Percentiles rank a stretch among this genome's conserved stretches.
These are phyloP conservation scores for Phasia obesa DNA, from an alignment of 2,888 invertebrate genomes.

Conservation along the genomic window DNA sequence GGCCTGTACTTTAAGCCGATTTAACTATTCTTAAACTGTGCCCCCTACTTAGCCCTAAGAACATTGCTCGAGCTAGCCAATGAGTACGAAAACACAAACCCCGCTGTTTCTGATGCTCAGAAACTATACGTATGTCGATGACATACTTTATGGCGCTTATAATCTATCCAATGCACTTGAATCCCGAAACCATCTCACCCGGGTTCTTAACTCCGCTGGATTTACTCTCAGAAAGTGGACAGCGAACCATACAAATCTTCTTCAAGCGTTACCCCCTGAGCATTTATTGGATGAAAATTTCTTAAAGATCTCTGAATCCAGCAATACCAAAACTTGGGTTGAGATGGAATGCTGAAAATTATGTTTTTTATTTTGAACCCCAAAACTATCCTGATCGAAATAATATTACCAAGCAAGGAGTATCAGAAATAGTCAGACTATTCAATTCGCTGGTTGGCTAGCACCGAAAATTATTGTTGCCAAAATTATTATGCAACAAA, in stretches of 20 bases:
- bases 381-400: background rate
- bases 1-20: constrained; percentile 28
- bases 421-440: background rate
- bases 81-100: background rate
- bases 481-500: background rate
- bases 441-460: no score
- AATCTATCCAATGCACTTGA: background rate
- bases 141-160: background rate
- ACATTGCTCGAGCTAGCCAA: constrained; percentile 30
- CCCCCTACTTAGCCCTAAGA: no score
- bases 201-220: background rate
- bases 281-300: background rate
- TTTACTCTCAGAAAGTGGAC: constrained; percentile 7
- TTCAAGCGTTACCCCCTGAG: background rate
- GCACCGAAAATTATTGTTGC: background rate
- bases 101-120: constrained; percentile 1
- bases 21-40: constrained; percentile 14
- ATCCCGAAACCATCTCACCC: background rate
- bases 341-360: no score
- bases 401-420: background rate
- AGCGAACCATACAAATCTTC: background rate
- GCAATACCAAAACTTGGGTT: background rate
- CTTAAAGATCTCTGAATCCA: background rate
- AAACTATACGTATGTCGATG: constrained; percentile 38
- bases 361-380: no score